Evolutionary conservation across 1,140 invertebrate genomes (phyloP), one percentile per base, ranked within the genome.

Genomic region (Neoseiulus cucumeris): DNA sequence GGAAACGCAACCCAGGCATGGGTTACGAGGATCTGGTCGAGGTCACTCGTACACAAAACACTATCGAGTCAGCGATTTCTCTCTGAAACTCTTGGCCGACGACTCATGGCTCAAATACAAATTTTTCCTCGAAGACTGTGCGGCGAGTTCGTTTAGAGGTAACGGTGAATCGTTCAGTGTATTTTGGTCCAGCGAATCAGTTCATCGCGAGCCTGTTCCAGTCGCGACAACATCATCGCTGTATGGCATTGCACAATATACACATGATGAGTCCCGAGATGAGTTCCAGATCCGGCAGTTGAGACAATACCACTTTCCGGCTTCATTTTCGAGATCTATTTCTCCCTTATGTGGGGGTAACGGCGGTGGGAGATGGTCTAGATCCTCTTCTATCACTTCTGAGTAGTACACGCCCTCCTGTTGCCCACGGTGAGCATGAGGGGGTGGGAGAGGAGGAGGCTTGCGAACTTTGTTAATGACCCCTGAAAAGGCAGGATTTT

Each of bases 281-380:
- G 51, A 18, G 22, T 59, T 59, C 51, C 51, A 59, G 22, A 59
- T 59, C 33, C 51, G 17, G 22, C 51, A 59, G 51, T 59, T 59
- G 51, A 59, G 51, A 59, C 51, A 59, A 25, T 59, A 59, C 51
- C 51, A 59, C 9, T 59, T 59, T 12, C 51, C 25, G 4, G 22
- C 22, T 17, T 59, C 51, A 14, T 25, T 59, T 2, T 12, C 14
- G 12, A 59, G 51, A 17, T 25, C 25, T 14, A 59, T 25, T 33
- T 59, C 51, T 20, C 33, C 51, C 33, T 59, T 59, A 25, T 59
- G 51, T 59, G 51, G 51, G 17, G 51, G 51, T 20, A 59, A 59
- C 2, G 51, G 51, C 14, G 51, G 51, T 59, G 51, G 51, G 17
- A 59, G 51, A 9, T 59, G 25, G 22, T 59, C 51, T 12, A 59